Base-by-base conservation (phyloP, 2,113 vertebrate species). In the Seriola quinqueradiata region DNA sequence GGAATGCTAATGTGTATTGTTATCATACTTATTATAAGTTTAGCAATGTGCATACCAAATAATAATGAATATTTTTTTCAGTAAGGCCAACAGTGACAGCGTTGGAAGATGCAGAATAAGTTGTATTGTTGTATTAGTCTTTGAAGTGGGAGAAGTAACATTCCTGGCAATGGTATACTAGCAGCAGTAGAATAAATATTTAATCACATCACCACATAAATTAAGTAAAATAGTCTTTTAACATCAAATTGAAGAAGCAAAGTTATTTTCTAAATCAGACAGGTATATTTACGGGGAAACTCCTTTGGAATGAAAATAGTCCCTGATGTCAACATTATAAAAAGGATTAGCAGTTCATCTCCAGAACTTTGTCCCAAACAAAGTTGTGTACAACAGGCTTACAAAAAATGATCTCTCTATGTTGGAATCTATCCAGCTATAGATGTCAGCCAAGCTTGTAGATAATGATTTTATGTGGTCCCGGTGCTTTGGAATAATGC, bases 401-500 rank as follows among this genome's bases (percentile, higher is more conserved):
- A 48, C 50, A 67, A n/a, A 65, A 79, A 57, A 69, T 72, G 52
- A 42, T 66, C 8, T 40, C 17, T 82, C 19, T 34, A 12, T 67
- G 57, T 55, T 87, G 85, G 84, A 88, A 48, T n/a, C 17, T 38
- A 46, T 87, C 75, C 81, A 89, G 69, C 65, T 64, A 12, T 36
- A 79, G 50, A 68, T 38, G 60, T 82, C 81, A 89, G 88, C 83
- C 80, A 90, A 81, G 83, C 78, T 25, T 81, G 78, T 46, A 52
- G 82, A 87, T 84, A 74, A 81, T 75, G 59, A 57, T 82, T 90
- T 91, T 79, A 90, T 87, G 70, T 70, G 28, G 40, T 34, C 13
- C 68, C 54, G 63, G 52, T 81, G 85, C 84, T 89, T 90, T 91
- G 87, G 77, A 85, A 74, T 87, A 79, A 90, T 84, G 77, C 89